Evolutionary conservation across 2,888 invertebrate genomes (phyloP).

Genomic region (Mylabris sibirica): DNA sequence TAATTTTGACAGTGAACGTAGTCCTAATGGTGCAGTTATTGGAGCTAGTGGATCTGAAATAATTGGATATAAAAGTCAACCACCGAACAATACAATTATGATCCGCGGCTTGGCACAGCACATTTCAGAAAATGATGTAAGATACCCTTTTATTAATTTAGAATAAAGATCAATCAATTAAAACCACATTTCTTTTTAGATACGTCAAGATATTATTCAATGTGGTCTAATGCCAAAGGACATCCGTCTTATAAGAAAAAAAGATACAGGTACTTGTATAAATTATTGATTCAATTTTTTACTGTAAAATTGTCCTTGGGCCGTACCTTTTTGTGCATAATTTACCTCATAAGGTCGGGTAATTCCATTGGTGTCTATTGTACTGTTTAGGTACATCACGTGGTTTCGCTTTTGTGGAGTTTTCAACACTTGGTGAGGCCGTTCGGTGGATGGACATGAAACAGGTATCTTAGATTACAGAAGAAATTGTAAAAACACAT

Average conservation of each 20-base stretch:
- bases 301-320: slow-evolving; percentile 54
- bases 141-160: slow-evolving; percentile 34
- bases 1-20: slow-evolving; percentile 58
- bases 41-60: slow-evolving; percentile 62
- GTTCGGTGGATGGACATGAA: slow-evolving; percentile 91
- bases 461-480: slow-evolving; percentile 71
- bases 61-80: slow-evolving; percentile 61
- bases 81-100: slow-evolving; percentile 73
- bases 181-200: slow-evolving; percentile 68
- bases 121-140: slow-evolving; percentile 78
- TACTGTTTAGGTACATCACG: slow-evolving; percentile 87
- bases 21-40: slow-evolving; percentile 56
- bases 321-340: slow-evolving; percentile 66
- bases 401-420: slow-evolving; percentile 93
- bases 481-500: slow-evolving; percentile 44
- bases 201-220: slow-evolving; percentile 77
- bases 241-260: slow-evolving; percentile 82
- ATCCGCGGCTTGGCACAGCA: slow-evolving; percentile 77
- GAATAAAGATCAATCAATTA: slow-evolving; percentile 29
- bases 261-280: slow-evolving; percentile 77
- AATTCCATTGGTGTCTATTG: slow-evolving; percentile 62
- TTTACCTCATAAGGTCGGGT: slow-evolving; percentile 59
- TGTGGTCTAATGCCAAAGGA: slow-evolving; percentile 80
- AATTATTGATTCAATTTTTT: slow-evolving; percentile 35
- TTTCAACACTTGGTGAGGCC: slow-evolving; percentile 87